Conservation (phyloP, 2,888 invertebrate species). For the Drosophila atripex region DNA sequence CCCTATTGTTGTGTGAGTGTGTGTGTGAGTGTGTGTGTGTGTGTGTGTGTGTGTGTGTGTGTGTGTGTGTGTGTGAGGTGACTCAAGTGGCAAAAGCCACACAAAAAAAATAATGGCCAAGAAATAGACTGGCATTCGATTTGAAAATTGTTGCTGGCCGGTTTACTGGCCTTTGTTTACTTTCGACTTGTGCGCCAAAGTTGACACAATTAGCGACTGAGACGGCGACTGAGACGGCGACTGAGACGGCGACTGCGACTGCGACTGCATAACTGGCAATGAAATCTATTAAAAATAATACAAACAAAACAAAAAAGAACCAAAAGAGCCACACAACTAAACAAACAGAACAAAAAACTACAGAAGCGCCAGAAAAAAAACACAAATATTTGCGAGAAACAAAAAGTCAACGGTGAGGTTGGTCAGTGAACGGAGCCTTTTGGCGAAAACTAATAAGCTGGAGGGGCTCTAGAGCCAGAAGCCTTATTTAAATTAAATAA, state of each 20-base stretch:
- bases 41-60: neutral
- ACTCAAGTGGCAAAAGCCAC: slow-evolving; percentile 21
- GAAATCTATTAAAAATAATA: slow-evolving; percentile 34
- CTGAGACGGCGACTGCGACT: too few relatives aligned
- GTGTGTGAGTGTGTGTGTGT: neutral
- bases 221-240: neutral
- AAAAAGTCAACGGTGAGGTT: slow-evolving; percentile 18
- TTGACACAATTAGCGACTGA: slow-evolving; percentile 31
- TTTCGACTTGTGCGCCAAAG: slow-evolving; percentile 34
- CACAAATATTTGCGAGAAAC: slow-evolving; percentile 31
- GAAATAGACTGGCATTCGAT: slow-evolving; percentile 9
- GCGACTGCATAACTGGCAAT: slow-evolving; percentile 11
- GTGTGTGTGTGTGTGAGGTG: slow-evolving; percentile 16
- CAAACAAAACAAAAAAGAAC: neutral
- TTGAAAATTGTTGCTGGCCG: slow-evolving; percentile 15
- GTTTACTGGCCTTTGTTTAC: slow-evolving; percentile 16
- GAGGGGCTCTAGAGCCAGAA: too few relatives aligned
- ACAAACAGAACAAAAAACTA: slow-evolving; percentile 4
- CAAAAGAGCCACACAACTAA: slow-evolving; percentile 3
- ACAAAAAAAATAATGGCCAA: slow-evolving; percentile 19
- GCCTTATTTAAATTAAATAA: too few relatives aligned
- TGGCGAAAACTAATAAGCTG: too few relatives aligned
- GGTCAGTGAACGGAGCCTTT: neutral
- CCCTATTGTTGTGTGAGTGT: too few relatives aligned
- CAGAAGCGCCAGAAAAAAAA: slow-evolving; percentile 1